Evolutionary conservation across 2,888 invertebrate genomes (phyloP), one percentile per base, ranked within the genome.

Genomic region (Lasioglossum figueresi): DNA sequence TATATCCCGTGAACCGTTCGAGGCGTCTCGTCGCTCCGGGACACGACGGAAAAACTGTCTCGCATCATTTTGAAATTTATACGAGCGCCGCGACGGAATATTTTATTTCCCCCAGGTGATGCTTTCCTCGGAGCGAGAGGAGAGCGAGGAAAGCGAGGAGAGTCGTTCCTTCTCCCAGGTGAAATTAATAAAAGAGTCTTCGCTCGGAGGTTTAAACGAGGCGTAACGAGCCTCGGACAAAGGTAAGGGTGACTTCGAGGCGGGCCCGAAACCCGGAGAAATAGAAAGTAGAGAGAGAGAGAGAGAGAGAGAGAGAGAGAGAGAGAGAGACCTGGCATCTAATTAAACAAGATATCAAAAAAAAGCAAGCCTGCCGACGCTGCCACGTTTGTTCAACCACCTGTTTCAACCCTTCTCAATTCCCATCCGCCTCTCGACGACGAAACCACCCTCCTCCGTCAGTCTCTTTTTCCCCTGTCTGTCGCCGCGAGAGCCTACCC

Each of bases 321-420:
- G 78, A 14, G 23, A 31, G 31, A 31, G 16, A 19, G 19, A 31
- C 19, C 16, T 40, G 6, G n/a, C 37, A 23, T 70, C 56, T 77
- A 86, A 85, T 87, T 87, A 84, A 85, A 87, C 75, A 66, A 34
- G 45, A 71, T 76, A 71, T 68, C 45, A 83, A 19, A 74, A 83
- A 52, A 70, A 80, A 43, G 23, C 40, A 31, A 63, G 19, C 31
- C 52, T 37, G 63, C 40, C 72, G 78, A 80, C 43, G 74, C 83
- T 81, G 74, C 73, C 76, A 76, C 80, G 76, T 90, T 90, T 88
- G 82, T 88, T 89, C 83, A 79, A 88, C 89, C 89, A 89, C 88
- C 88, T 88, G 89, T 87, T 63, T 85, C 80, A 82, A 79, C 83
- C 82, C 83, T 79, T 82, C 76, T 80, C 76, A 48, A 78, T 81